phyloP scores from a whole-genome alignment of 2,888 invertebrate species.

The Limnephilus auricula region DNA sequence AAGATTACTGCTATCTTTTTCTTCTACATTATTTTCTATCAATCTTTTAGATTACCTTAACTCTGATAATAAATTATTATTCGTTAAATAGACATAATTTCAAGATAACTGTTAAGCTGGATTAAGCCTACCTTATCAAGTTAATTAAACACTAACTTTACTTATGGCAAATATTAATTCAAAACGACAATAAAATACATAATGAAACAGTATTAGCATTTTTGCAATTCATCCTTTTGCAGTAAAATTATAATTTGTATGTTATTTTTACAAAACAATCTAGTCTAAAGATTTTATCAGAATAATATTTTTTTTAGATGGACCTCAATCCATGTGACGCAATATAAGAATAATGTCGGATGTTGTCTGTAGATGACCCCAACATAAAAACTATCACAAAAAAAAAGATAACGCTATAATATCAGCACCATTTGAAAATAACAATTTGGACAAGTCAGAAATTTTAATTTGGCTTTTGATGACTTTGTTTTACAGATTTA shows the following conservation, averaged over 20 bases:
- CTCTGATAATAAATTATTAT: not conserved
- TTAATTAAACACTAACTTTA: not conserved
- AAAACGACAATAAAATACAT: not conserved
- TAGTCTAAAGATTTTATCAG: not conserved
- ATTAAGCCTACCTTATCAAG: not conserved
- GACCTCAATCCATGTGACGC: not conserved
- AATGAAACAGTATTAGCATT: not conserved
- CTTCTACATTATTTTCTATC: not conserved
- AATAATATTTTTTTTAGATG: not conserved
- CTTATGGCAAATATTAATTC: not conserved
- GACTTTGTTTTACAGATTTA: not conserved
- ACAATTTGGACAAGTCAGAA: not conserved
- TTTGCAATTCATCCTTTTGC: not conserved
- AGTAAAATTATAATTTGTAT: not conserved
- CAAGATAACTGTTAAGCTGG: not conserved
- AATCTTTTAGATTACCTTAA: not conserved
- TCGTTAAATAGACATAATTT: not conserved
- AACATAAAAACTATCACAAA: not conserved
- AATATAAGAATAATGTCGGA: not conserved
- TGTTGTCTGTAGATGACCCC: not conserved
- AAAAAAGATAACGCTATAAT: not conserved
- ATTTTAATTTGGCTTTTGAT: not conserved
- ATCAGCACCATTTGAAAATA: not conserved
- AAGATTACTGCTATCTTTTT: not conserved
- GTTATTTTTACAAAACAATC: not conserved